Evolutionary conservation across 2,113 vertebrate species (phyloP), one percentile per base, ranked within the genome.

Genomic region (Neogobius melanostomus): DNA sequence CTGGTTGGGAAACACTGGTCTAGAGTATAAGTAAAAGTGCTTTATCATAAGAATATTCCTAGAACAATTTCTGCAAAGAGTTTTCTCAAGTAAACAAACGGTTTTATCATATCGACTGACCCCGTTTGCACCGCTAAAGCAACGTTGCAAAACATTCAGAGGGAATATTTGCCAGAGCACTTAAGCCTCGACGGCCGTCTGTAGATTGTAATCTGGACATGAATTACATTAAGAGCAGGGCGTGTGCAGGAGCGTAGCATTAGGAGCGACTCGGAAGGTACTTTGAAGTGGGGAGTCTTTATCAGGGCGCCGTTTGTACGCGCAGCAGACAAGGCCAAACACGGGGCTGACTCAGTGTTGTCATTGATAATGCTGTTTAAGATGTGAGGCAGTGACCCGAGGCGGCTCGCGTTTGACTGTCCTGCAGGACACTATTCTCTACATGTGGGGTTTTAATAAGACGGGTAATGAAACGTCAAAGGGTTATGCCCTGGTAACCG

Each of bases 161-260:
- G 57, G 45, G 64, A 76, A 66, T 71, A 73, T 83, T 81, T 84
- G 75, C 69, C 45, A 11, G 60, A 57, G 77, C 74, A 76, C 62
- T 86, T 72, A 74, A 50, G 8, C 14, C 75, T 62, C 69, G 64
- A 74, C 61, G 69, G 36, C 28, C 43, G 28, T 73, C 49, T 68
- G 63, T 61, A 69, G 73, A 70, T 82, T 66, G 3, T 71, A 82
- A 82, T 87, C 73, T 80, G 8, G 45, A 82, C 79, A 81, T 76
- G 60, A 66, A 83, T 84, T 79, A 80, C 71, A 82, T 74, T 83
- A 67, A 75, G 63, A 85, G 68, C 14, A 70, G 76, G 81, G 78
- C 71, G 82, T 82, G 77, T 83, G 45, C 66, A 74, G 53, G 66
- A 48, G 61, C n/a, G 8, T 51, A 74, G 63, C 70, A 82, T 79